A percentile compares a stretch with the other conserved stretches of the same genome.
These are phyloP conservation scores for Chrysodeixis includens DNA, from an alignment of 2,888 invertebrate genomes.

Conservation along the genomic window DNA sequence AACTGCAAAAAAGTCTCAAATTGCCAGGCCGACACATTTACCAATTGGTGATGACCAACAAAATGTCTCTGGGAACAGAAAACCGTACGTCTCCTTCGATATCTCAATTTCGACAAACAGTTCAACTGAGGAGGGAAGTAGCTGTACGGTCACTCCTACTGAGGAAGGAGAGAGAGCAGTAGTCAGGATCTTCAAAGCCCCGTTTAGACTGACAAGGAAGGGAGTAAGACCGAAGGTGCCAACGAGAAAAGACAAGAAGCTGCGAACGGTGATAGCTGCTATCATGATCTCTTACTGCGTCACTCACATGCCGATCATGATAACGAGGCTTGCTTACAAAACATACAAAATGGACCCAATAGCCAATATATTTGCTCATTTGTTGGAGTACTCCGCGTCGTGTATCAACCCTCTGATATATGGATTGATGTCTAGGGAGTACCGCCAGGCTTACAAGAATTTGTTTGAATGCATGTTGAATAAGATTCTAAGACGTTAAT, in stretches of 20 bases:
- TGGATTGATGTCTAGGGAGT: constrained; percentile 97
- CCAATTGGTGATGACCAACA: constrained; percentile 31
- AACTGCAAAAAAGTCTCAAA: constrained; percentile 89
- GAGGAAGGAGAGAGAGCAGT: constrained; percentile 34
- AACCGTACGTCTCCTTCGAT: neutral
- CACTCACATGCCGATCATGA: constrained; percentile 96
- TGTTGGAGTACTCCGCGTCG: constrained; percentile 94
- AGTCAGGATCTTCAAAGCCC: constrained; percentile 69
- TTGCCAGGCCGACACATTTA: constrained; percentile 62
- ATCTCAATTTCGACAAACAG: constrained; percentile 13
- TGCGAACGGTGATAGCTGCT: constrained; percentile 96
- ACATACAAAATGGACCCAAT: constrained; percentile 90
- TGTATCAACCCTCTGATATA: constrained; percentile 97
- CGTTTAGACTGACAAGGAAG: constrained; percentile 71
- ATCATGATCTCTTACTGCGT: constrained; percentile 96
- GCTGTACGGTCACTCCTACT: constrained; percentile 11
- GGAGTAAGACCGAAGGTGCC: constrained; percentile 89
- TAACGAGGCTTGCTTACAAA: constrained; percentile 93
- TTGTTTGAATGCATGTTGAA: constrained; percentile 88
- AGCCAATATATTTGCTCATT: constrained; percentile 93
- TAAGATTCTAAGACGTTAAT: constrained; percentile 50
- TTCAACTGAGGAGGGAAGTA: constrained; percentile 11
- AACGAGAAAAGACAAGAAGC: constrained; percentile 92
- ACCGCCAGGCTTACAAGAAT: constrained; percentile 95
- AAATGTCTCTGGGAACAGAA: constrained; percentile 18